A percentile compares a stretch with the other conserved stretches of the same genome.
phyloP scores from a whole-genome alignment of 2,113 vertebrate species.

The Aphelocoma coerulescens region DNA sequence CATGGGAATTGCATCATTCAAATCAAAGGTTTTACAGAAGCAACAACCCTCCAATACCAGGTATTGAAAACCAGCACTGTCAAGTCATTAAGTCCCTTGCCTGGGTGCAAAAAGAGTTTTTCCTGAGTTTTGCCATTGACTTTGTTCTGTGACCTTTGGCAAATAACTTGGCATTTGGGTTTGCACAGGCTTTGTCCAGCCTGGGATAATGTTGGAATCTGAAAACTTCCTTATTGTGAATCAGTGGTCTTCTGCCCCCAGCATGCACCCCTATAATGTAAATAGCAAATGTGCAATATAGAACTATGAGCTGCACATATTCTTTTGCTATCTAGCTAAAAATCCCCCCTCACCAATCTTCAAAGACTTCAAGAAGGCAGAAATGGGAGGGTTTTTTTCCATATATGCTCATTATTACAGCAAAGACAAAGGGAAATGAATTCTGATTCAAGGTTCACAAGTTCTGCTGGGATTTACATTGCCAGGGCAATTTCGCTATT shows the following conservation, averaged over 20 bases:
- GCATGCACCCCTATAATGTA: fast-evolving
- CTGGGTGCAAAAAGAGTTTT: background rate
- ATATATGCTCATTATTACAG: background rate
- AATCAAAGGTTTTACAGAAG: background rate
- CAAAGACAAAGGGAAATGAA: constrained; percentile 6
- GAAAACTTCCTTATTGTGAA: background rate
- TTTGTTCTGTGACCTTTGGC: background rate
- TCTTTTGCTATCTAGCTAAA: background rate
- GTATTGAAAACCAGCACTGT: background rate
- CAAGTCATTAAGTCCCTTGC: background rate
- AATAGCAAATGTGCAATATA: background rate
- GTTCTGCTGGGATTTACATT: constrained; percentile 19
- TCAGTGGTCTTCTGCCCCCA: background rate
- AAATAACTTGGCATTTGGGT: background rate
- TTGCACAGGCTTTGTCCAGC: background rate
- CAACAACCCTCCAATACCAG: background rate
- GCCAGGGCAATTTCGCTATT: background rate
- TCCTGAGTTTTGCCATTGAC: background rate
- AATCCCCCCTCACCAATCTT: background rate
- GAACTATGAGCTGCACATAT: background rate
- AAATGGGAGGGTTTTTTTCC: background rate
- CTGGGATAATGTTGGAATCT: background rate
- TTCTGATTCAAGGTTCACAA: background rate
- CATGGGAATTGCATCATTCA: background rate
- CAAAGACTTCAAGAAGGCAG: background rate